Evolutionary conservation across 1,140 invertebrate species (phyloP).

Genomic region (Adoxophyes honmai): DNA sequence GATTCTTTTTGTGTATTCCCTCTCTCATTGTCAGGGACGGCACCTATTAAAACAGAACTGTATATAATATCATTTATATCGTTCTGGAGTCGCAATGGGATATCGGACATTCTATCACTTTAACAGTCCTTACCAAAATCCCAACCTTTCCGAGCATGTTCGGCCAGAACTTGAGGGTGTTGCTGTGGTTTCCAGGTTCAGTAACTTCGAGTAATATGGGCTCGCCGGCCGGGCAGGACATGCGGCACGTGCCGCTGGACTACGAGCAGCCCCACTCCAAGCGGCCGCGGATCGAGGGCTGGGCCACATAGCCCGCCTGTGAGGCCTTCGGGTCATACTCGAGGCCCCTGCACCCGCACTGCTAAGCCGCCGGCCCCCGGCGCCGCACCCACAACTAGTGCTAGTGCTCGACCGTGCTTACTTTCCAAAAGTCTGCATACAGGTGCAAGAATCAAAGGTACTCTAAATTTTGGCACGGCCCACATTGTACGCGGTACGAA

Average conservation of each 20-base stretch:
- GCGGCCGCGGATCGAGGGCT: slow-evolving; percentile 89
- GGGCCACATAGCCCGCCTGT: slow-evolving; percentile 87
- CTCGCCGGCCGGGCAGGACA: slow-evolving; percentile 81
- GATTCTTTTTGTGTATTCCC: too few species aligned
- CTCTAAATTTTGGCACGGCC: slow-evolving; percentile 7
- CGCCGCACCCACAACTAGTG: slow-evolving; percentile 17
- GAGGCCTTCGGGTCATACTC: slow-evolving; percentile 73
- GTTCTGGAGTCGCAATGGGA: too few species aligned
- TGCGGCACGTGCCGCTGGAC: slow-evolving; percentile 80
- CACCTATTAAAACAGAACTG: too few species aligned
- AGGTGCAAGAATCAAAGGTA: slow-evolving; percentile 10
- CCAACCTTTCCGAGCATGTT: too few species aligned
- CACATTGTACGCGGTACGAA: slow-evolving; percentile 12
- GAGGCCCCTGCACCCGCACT: slow-evolving; percentile 67
- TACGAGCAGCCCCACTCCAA: slow-evolving; percentile 91
- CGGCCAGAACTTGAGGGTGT: slow-evolving; percentile 10
- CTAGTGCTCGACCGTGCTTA: slow-evolving; percentile 13
- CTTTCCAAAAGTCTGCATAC: slow-evolving; percentile 13
- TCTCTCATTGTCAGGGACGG: too few species aligned
- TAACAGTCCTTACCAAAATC: too few species aligned
- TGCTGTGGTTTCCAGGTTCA: slow-evolving; percentile 76
- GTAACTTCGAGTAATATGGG: slow-evolving; percentile 88
- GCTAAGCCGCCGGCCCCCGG: slow-evolving; percentile 38
- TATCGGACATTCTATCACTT: too few species aligned
- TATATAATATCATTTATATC: too few species aligned